A percentile compares a stretch with the other conserved stretches of the same genome.
These are phyloP conservation scores for Ammospiza caudacuta DNA, from an alignment of 2,113 vertebrate genomes.

Conservation along the genomic window DNA sequence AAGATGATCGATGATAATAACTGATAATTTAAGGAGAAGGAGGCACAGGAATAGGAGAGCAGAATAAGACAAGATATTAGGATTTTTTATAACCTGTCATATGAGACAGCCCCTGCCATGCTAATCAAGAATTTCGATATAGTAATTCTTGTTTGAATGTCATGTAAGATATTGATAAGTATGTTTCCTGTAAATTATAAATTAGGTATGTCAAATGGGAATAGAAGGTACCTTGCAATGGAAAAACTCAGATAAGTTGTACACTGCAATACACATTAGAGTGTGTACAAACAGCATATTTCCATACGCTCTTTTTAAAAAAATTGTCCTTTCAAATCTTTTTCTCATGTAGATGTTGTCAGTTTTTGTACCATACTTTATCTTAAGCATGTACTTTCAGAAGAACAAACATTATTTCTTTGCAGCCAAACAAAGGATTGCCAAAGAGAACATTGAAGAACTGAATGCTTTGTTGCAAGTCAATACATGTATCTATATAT, in stretches of 20 bases:
- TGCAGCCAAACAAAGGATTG: background rate
- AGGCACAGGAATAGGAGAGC: background rate
- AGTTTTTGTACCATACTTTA: background rate
- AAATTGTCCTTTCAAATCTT: background rate
- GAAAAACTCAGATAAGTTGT: background rate
- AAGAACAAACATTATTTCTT: background rate
- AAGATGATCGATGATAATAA: background rate
- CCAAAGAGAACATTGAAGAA: background rate
- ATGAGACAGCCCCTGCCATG: background rate
- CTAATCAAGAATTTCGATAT: background rate
- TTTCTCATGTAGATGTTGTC: background rate
- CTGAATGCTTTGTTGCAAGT: background rate
- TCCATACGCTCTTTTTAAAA: background rate
- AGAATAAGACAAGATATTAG: background rate
- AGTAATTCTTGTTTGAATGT: background rate
- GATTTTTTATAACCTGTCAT: background rate
- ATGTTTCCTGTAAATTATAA: background rate
- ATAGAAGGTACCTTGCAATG: background rate
- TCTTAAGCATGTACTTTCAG: background rate
- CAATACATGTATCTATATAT: background rate
- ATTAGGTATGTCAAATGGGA: background rate
- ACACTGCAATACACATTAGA: background rate
- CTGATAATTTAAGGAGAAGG: background rate
- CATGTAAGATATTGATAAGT: background rate
- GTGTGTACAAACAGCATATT: background rate